Evolutionary conservation across 2,888 invertebrate species (phyloP).

Genomic region (Halocaridina rubra): DNA sequence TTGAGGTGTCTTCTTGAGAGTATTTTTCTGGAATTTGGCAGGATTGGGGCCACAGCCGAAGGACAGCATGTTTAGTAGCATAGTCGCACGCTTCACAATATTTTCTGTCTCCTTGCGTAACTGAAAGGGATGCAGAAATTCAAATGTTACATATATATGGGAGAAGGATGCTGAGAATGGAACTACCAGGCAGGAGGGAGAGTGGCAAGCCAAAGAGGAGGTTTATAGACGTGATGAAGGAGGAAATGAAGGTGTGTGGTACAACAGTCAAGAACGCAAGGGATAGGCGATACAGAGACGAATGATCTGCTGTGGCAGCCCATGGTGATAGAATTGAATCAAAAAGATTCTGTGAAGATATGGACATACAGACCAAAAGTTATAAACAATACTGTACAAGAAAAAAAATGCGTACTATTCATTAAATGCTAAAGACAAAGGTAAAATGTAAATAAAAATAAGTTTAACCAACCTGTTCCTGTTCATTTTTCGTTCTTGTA

Average conservation of each 20-base stretch:
- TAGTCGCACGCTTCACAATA: conserved; percentile 87
- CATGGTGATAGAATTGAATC: too few relatives aligned
- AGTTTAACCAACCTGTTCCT: conserved; percentile 34
- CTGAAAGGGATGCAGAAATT: conserved; percentile 62
- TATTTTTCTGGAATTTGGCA: conserved; percentile 76
- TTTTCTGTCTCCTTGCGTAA: conserved; percentile 75
- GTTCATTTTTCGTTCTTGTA: conserved; percentile 1
- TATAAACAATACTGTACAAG: not conserved
- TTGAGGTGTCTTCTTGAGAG: conserved; percentile 84
- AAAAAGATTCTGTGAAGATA: not conserved
- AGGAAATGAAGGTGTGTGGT: too few relatives aligned
- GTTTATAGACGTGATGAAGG: too few relatives aligned
- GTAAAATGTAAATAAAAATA: not conserved
- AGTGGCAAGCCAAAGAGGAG: too few relatives aligned
- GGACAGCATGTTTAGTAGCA: conserved; percentile 91
- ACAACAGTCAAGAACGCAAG: too few relatives aligned
- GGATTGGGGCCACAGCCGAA: conserved; percentile 83
- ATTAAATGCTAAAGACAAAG: not conserved
- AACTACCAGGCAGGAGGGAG: too few relatives aligned
- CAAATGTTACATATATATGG: too few relatives aligned
- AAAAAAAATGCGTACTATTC: not conserved
- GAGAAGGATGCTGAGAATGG: too few relatives aligned
- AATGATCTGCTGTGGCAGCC: too few relatives aligned
- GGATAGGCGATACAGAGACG: too few relatives aligned
- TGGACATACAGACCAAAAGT: not conserved